These are phyloP conservation scores for Apis florea DNA, from an alignment of 1,140 invertebrate genomes.

Conservation along the genomic window DNA sequence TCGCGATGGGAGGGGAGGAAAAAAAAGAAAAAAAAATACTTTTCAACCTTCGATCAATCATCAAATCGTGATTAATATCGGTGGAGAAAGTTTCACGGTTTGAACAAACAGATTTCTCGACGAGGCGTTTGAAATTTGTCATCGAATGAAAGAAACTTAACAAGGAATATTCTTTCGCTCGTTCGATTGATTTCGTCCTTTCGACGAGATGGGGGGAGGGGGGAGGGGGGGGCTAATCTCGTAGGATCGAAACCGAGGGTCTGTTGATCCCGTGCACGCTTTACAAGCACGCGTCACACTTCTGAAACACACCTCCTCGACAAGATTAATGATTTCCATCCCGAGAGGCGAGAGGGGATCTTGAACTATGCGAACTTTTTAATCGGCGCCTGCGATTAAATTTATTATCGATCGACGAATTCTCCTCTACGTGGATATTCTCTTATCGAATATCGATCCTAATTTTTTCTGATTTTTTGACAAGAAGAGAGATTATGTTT, in stretches of 20 bases:
- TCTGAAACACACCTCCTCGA: slow-evolving; percentile 5
- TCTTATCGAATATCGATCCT: too few relatives aligned
- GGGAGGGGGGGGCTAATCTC: not conserved
- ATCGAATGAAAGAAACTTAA: not conserved
- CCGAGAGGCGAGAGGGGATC: not conserved
- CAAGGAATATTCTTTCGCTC: not conserved
- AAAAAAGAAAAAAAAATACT: too few relatives aligned
- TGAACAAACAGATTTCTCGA: not conserved
- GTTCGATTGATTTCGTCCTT: slow-evolving; percentile 10
- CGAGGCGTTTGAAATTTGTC: not conserved
- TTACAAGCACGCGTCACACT: slow-evolving; percentile 26
- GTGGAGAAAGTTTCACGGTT: not conserved
- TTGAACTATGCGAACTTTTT: slow-evolving; percentile 14
- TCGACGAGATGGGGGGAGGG: too few relatives aligned
- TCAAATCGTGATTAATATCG: not conserved
- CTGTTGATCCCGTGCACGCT: slow-evolving; percentile 18
- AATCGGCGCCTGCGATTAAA: slow-evolving; percentile 1
- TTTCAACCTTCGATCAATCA: too few relatives aligned
- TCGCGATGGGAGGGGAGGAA: too few relatives aligned
- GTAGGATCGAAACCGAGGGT: not conserved
- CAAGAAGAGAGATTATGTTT: too few relatives aligned
- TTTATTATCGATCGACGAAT: not conserved
- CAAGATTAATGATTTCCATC: slow-evolving; percentile 34
- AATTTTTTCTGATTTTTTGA: too few relatives aligned
- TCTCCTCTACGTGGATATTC: too few relatives aligned